Conservation (phyloP, 2,888 invertebrate genomes). For the Leucophenga maculata region DNA sequence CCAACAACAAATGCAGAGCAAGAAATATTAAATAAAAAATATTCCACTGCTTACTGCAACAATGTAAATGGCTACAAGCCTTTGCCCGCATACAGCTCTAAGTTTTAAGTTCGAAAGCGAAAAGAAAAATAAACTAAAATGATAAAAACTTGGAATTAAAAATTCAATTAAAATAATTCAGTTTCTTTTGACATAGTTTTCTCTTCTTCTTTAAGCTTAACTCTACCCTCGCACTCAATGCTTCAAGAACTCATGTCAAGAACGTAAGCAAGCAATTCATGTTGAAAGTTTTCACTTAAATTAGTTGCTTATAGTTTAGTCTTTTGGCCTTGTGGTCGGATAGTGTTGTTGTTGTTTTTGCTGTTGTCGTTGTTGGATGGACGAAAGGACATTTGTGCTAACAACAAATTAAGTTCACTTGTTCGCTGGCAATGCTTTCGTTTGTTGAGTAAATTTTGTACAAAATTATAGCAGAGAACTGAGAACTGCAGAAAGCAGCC, state of each 20-base stretch:
- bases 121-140: not conserved
- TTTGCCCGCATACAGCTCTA: not conserved
- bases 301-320: slow-evolving; percentile 16
- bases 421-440: slow-evolving; percentile 24
- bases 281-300: not conserved
- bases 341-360: no score
- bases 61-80: not conserved
- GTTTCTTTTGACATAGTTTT: slow-evolving; percentile 24
- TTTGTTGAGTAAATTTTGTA: slow-evolving; percentile 1
- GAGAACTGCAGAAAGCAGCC: not conserved
- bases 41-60: no score
- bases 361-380: no score
- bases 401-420: slow-evolving; percentile 54
- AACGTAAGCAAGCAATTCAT: slow-evolving; percentile 10
- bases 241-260: no score
- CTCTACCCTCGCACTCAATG: no score
- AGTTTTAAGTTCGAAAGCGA: not conserved
- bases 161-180: slow-evolving; percentile 37
- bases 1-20: no score
- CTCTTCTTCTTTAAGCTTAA: not conserved
- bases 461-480: not conserved
- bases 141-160: slow-evolving; percentile 9
- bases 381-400: slow-evolving; percentile 24
- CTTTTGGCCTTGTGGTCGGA: slow-evolving; percentile 9
- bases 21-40: no score